These are phyloP conservation scores for Apodemia hepburni DNA, from an alignment of 2,888 invertebrate species.

Conservation along the genomic window DNA sequence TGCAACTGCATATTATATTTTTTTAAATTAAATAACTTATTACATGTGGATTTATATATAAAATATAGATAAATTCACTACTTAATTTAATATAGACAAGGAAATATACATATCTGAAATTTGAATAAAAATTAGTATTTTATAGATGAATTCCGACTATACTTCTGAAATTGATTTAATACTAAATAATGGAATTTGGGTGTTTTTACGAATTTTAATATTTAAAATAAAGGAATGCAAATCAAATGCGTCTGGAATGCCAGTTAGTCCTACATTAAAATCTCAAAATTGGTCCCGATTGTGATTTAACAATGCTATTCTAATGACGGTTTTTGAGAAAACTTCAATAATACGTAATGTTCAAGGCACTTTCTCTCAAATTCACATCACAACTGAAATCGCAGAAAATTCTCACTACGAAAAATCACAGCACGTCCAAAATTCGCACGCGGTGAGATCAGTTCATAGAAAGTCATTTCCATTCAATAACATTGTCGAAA, in stretches of 20 bases:
- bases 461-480: neutral
- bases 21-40: too few relatives aligned
- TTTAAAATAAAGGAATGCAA: conserved; percentile 19
- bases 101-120: too few relatives aligned
- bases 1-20: too few relatives aligned
- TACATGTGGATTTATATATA: too few relatives aligned
- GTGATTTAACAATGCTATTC: neutral
- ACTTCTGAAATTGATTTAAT: too few relatives aligned
- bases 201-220: too few relatives aligned
- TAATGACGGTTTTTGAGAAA: neutral
- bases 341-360: conserved; percentile 1
- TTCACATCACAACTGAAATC: neutral
- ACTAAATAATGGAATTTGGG: too few relatives aligned
- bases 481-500: conserved; percentile 14
- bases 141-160: too few relatives aligned
- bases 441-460: neutral
- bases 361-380: conserved; percentile 10
- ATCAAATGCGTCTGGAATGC: neutral
- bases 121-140: too few relatives aligned
- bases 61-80: too few relatives aligned
- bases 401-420: neutral
- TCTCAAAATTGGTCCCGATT: conserved; percentile 12
- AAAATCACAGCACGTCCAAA: neutral
- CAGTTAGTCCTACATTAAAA: conserved; percentile 9
- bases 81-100: too few relatives aligned